phyloP scores from a whole-genome alignment of 2,888 invertebrate genomes.

The Lasioglossum malachurum region DNA sequence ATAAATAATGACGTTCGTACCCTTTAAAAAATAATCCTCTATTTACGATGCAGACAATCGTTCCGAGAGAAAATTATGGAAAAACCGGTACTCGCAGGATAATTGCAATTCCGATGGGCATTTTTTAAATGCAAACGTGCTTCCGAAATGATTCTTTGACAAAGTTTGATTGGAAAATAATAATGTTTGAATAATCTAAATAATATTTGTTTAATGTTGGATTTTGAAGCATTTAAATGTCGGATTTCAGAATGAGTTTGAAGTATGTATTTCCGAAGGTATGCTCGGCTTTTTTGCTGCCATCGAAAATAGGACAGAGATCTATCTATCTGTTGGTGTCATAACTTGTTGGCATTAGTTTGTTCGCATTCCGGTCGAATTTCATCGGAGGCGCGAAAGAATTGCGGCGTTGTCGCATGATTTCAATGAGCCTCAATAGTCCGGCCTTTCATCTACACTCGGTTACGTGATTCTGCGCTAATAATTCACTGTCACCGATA shows the following conservation, averaged over 20 bases:
- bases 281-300: background rate
- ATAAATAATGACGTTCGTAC: background rate
- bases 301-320: slow-evolving; percentile 47
- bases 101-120: background rate
- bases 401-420: slow-evolving; percentile 38
- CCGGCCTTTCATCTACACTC: slow-evolving; percentile 56
- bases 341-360: slow-evolving; percentile 73
- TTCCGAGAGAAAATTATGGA: background rate
- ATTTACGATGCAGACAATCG: background rate
- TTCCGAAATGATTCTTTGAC: background rate
- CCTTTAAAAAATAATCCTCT: background rate
- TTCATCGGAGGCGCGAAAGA: slow-evolving; percentile 47
- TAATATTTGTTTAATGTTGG: background rate
- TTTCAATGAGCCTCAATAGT: slow-evolving; percentile 64
- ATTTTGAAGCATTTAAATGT: background rate
- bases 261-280: slow-evolving; percentile 27
- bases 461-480: slow-evolving; percentile 63
- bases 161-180: background rate
- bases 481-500: slow-evolving; percentile 77
- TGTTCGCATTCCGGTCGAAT: slow-evolving; percentile 74
- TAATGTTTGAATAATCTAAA: background rate
- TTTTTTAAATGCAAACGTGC: background rate
- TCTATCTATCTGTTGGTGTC: slow-evolving; percentile 33
- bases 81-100: background rate
- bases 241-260: slow-evolving; percentile 27